Base-by-base conservation (phyloP, 2,888 invertebrate species). In the Hypselothyrea guttata region DNA sequence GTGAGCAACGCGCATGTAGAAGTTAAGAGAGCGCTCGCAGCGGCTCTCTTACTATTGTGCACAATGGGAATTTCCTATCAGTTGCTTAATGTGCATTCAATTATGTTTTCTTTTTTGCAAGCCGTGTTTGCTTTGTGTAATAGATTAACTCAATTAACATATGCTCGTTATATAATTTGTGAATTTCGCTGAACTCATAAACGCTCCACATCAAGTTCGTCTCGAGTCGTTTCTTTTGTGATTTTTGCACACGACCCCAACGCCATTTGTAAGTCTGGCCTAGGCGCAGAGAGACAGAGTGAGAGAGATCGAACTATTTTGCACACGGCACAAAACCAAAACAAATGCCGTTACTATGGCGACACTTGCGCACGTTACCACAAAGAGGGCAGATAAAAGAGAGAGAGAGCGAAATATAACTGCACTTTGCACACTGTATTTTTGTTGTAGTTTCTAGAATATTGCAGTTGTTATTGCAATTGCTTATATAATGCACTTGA, bases 301-400 rank as follows among this genome's bases (percentile, higher is more conserved):
- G 49, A 71, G 54, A 4, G 56, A 54, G 62, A 53, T 4, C 11
- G 58, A 11, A 15, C 5, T 28, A 37, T 71, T 77, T 82, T 83
- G 82, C 82, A 67, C 84, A 76, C 82, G 84, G 64, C 70, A 42
- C 82, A 0, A 70, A 56, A 79, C 42, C 64, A 64, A 71, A 81
- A 83, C 83, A 83, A 83, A 79, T 59, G 31, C 71, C 73, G 82
- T 78, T 78, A 51, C 82, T 72, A 82, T 76, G 79, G 71, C 64
- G 68, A 65, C 65, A 34, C 37, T 51, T 76, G 76, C 74, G 57
- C 74, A 76, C 79, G 83, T 18, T 74, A 74, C 83, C 62, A 76
- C 41, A 46, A 22, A 54, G 55, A 44, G 13, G 53, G 35, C 5
- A 63, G 11, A 16, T 7, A 22, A 27, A 5, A 40, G 37, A 35